These are phyloP conservation scores for Sceliomorpha sp. DNA, from an alignment of 2,888 invertebrate species.

Conservation along the genomic window DNA sequence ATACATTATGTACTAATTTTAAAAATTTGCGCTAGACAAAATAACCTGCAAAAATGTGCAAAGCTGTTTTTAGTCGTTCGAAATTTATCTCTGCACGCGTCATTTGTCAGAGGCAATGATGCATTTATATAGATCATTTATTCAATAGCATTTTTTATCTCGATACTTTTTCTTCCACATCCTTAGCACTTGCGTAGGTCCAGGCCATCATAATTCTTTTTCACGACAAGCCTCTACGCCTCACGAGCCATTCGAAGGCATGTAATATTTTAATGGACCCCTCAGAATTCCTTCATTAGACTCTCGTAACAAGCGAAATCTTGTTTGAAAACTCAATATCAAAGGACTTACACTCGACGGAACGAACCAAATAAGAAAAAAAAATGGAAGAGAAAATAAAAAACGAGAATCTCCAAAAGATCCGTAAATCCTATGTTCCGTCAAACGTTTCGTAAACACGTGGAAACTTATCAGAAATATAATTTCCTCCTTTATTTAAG, in stretches of 20 bases:
- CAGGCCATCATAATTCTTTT: slow-evolving; percentile 41
- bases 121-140: slow-evolving; percentile 21
- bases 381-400: too few relatives aligned
- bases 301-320: slow-evolving; percentile 38
- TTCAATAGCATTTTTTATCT: slow-evolving; percentile 19
- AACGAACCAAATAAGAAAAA: too few relatives aligned
- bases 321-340: slow-evolving; percentile 32
- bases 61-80: too few relatives aligned
- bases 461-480: too few relatives aligned
- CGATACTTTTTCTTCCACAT: slow-evolving; percentile 20
- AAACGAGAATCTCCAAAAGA: too few relatives aligned
- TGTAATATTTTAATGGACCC: slow-evolving; percentile 55
- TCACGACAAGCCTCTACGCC: slow-evolving; percentile 21
- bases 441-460: too few relatives aligned
- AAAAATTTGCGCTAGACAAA: too few relatives aligned
- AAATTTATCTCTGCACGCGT: too few relatives aligned
- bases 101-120: slow-evolving; percentile 17
- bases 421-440: too few relatives aligned
- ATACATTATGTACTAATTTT: too few relatives aligned
- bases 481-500: too few relatives aligned
- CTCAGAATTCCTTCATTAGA: slow-evolving; percentile 38
- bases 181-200: slow-evolving; percentile 18
- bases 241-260: slow-evolving; percentile 23
- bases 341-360: background rate
- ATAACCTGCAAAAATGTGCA: too few relatives aligned